Evolutionary conservation across 2,888 invertebrate species (phyloP).

Genomic region (Diplolepis rosae): DNA sequence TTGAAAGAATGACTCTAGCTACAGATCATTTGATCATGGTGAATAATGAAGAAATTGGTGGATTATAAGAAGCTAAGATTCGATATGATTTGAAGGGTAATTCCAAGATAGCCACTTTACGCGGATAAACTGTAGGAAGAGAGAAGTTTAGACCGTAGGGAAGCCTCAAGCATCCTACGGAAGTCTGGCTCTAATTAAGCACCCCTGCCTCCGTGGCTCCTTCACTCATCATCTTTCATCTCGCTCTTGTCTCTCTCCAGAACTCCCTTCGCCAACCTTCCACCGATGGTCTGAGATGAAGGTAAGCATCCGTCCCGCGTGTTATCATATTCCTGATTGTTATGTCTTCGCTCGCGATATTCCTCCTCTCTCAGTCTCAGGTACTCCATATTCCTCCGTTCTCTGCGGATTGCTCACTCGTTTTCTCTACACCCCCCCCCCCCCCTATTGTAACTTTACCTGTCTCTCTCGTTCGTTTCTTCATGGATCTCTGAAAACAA

Average conservation of each 20-base stretch:
- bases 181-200: slow-evolving; percentile 74
- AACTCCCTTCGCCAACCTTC: slow-evolving; percentile 58
- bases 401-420: slow-evolving; percentile 34
- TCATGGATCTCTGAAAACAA: slow-evolving; percentile 66
- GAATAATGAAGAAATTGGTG: slow-evolving; percentile 14
- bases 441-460: slow-evolving; percentile 39
- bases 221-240: slow-evolving; percentile 63
- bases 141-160: slow-evolving; percentile 65
- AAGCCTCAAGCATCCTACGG: slow-evolving; percentile 72
- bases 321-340: slow-evolving; percentile 72
- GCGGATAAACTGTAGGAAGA: slow-evolving; percentile 69
- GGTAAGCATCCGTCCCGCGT: slow-evolving; percentile 66
- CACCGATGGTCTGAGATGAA: slow-evolving; percentile 62
- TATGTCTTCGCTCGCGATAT: slow-evolving; percentile 49
- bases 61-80: slow-evolving; percentile 37
- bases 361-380: slow-evolving; percentile 24
- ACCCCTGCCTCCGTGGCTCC: slow-evolving; percentile 61
- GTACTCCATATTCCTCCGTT: slow-evolving; percentile 5
- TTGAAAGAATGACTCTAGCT: too few species aligned
- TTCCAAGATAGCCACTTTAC: slow-evolving; percentile 70
- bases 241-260: slow-evolving; percentile 50
- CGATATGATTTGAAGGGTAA: slow-evolving; percentile 64
- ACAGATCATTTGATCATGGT: background rate
- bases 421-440: slow-evolving; percentile 42
- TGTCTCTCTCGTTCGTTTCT: slow-evolving; percentile 54